Evolutionary conservation across 2,888 invertebrate genomes (phyloP).

Genomic region (Hypomecis atomaria): DNA sequence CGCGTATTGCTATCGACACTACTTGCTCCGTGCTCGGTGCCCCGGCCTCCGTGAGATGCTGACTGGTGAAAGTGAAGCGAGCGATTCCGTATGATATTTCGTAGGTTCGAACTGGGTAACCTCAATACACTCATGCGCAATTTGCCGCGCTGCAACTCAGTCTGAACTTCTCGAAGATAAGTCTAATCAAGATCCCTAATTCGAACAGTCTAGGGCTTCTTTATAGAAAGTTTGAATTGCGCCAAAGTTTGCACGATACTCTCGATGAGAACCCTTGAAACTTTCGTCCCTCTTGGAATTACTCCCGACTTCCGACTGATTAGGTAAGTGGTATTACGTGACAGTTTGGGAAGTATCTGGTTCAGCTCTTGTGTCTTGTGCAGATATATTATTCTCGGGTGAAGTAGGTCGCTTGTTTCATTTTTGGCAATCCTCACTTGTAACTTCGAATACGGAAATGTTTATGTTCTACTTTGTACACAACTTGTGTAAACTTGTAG

Average conservation of each 20-base stretch:
- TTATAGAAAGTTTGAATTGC: constrained; percentile 23
- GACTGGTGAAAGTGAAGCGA: constrained; percentile 57
- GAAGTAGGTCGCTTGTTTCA: constrained; percentile 21
- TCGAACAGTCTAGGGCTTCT: constrained; percentile 16
- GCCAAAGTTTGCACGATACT: constrained; percentile 22
- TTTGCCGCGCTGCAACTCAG: constrained; percentile 43
- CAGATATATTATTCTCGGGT: constrained; percentile 16
- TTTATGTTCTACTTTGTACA: constrained; percentile 9
- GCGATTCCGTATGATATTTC: constrained; percentile 49
- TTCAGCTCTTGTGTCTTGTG: constrained; percentile 16
- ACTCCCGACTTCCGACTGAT: constrained; percentile 21
- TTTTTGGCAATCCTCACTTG: constrained; percentile 24
- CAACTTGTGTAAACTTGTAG: constrained; percentile 12
- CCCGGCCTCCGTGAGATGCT: constrained; percentile 39
- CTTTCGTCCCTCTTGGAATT: constrained; percentile 27
- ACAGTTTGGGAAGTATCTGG: constrained; percentile 28
- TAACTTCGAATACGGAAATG: constrained; percentile 10
- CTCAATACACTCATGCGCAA: constrained; percentile 51
- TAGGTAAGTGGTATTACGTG: constrained; percentile 33
- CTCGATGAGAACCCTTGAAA: constrained; percentile 31
- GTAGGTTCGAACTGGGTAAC: constrained; percentile 52
- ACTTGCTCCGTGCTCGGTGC: constrained; percentile 38
- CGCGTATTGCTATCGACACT: constrained; percentile 29
- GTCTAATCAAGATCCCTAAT: constrained; percentile 16
- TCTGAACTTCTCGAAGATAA: constrained; percentile 24